Evolutionary conservation across 1,140 invertebrate species (phyloP).

Genomic region (Drosophila ficusphila): DNA sequence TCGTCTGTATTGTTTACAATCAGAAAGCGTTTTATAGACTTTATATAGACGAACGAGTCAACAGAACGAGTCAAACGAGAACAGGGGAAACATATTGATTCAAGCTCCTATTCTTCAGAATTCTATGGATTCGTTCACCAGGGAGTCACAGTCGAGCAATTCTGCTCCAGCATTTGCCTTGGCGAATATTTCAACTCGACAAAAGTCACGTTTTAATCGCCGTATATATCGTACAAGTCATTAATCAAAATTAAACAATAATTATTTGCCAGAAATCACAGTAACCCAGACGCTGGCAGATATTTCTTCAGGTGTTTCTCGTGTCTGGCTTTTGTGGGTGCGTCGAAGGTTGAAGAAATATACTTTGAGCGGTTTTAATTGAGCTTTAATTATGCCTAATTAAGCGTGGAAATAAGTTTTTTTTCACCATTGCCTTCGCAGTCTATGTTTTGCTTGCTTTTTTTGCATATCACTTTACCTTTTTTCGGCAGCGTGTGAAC

Average conservation of each 20-base stretch:
- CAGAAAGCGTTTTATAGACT: slow-evolving; percentile 81
- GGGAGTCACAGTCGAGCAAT: slow-evolving; percentile 53
- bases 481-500: slow-evolving; percentile 62
- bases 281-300: slow-evolving; percentile 1
- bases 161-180: slow-evolving; percentile 40
- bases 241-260: slow-evolving; percentile 83
- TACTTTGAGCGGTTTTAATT: slow-evolving; percentile 62
- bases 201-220: slow-evolving; percentile 79
- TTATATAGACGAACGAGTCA: slow-evolving; percentile 60
- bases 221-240: slow-evolving; percentile 62
- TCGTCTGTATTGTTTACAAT: slow-evolving; percentile 82
- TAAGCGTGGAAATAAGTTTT: slow-evolving; percentile 61
- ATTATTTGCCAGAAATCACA: slow-evolving; percentile 67
- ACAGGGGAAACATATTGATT: slow-evolving; percentile 61
- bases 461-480: slow-evolving; percentile 51
- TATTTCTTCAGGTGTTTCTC: slow-evolving; percentile 49
- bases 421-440: neutral
- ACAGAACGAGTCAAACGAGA: slow-evolving; percentile 18
- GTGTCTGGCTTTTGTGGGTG: slow-evolving; percentile 44
- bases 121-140: slow-evolving; percentile 28
- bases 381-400: slow-evolving; percentile 78
- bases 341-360: slow-evolving; percentile 46
- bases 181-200: slow-evolving; percentile 29
- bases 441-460: slow-evolving; percentile 7
- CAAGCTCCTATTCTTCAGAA: slow-evolving; percentile 60